Evolutionary conservation across 2,888 invertebrate species (phyloP).

Genomic region (Chloroclysta siterata): DNA sequence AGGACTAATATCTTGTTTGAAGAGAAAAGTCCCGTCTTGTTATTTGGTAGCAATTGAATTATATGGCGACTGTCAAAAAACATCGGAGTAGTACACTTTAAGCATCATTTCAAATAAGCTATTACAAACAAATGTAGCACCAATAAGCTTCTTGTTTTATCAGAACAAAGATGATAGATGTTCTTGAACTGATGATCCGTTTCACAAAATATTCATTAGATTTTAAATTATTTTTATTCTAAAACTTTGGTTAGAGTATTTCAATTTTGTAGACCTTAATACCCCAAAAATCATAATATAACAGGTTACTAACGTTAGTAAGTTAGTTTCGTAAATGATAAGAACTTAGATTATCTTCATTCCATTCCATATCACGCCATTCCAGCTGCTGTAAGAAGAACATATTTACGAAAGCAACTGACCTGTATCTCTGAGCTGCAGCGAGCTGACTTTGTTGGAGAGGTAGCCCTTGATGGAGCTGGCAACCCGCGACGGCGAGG

Average conservation of each 20-base stretch:
- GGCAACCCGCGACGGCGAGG: constrained; percentile 89
- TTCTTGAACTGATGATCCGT: no score
- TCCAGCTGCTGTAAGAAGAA: background rate
- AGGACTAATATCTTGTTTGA: constrained; percentile 11
- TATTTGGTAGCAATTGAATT: constrained; percentile 21
- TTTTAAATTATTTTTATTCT: no score
- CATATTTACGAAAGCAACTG: constrained; percentile 53
- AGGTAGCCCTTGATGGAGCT: constrained; percentile 90
- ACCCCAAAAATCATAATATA: no score
- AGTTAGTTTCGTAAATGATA: background rate
- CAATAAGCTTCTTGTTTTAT: no score
- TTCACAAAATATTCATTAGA: no score
- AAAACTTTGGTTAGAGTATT: no score
- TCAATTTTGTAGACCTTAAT: no score
- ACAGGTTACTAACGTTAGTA: no score
- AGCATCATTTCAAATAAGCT: background rate
- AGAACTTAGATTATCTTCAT: background rate
- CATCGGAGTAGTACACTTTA: constrained; percentile 8
- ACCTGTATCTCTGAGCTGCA: constrained; percentile 90
- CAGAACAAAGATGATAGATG: no score
- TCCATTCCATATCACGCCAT: background rate
- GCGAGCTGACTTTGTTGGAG: constrained; percentile 87
- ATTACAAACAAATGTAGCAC: background rate
- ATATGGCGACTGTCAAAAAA: constrained; percentile 11
- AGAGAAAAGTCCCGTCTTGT: constrained; percentile 6